Base-by-base conservation (phyloP, 2,797 vertebrate species). In the Peromyscus attwateri region DNA sequence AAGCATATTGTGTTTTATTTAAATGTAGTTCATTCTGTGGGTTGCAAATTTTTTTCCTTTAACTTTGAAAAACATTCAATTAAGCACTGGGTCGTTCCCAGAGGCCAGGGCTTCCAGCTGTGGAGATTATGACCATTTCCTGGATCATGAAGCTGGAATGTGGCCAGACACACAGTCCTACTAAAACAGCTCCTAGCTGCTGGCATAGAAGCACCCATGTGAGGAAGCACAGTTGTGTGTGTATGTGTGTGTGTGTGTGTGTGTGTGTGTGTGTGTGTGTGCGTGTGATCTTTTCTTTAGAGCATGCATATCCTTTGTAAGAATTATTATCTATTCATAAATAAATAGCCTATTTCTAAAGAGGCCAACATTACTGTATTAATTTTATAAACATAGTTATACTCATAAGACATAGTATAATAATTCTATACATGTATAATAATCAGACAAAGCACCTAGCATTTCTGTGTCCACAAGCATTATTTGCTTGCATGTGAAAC, bases 301-400 rank as follows among this genome's bases (percentile, higher is more conserved):
- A 90, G 19, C 16, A 49, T 80, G 25, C 2, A 52, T 21, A 70
- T 21, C 6, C 23, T 94, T 91, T 92, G 55, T 76, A 23, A 92
- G 84, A 93, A 62, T 68, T 37, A 40, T 40, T 21, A 91, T 9
- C 29, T 93, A 40, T 46, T 95, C 62, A 60, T 37, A 89, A 85
- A 80, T 76, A n/a, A 92, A 64, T 13, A 94, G 11, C 1, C 73
- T n/a, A 40, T 70, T 64, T 94, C 37, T 68, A 43, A 85, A 95
- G 82, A 14, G 9, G 9, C 3, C 70, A 64, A 80, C 10, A 40
- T 82, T 89, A 46, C 55, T 62, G 64, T 31, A 40, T 82, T 88
- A 49, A 25, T 89, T 81, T 88, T 89, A 76, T 34, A 83, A 31
- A 14, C 12, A 71, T 55, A 37, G 40, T 71, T 70, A 60, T 7